Evolutionary conservation across 1,140 invertebrate species (phyloP), one percentile per base, ranked within the genome.

Genomic region (Micrasema minimum): DNA sequence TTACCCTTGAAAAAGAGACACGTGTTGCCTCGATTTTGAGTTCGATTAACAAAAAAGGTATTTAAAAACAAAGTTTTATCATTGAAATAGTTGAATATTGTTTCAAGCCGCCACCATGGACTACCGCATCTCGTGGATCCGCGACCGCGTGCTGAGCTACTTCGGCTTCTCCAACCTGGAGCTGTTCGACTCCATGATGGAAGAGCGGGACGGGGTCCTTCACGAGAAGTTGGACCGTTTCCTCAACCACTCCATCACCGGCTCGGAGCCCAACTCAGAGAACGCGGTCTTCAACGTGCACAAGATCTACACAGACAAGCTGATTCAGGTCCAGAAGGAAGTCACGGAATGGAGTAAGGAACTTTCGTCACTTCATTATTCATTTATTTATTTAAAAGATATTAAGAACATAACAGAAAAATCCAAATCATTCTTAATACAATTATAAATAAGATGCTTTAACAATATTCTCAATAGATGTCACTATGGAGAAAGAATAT

Each of bases 271-370:
- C 11, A 75, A 79, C 23, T 59, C 78, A 16, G 76, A 78, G 1
- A 80, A 78, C 51, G 77, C 77, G 69, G 71, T 85, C 23, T 79
- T 85, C 69, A 80, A 81, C 72, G 75, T 85, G 23, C 81, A 83
- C 61, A 83, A 80, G 71, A 81, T 81, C 18, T 79, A 80, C 57
- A 82, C 79, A 65, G 81, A 84, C 59, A 83, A 79, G 76, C 65
- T 84, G 31, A 77, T 85, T 9, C 79, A 85, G 31, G 79, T 82
- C 66, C 83, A 85, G 75, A 80, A 84, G 45, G 71, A 81, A 71
- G 79, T 84, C 41, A 78, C 78, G 41, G 79, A 84, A 79, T 78
- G 79, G 74, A 81, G 82, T 85, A 79, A 77, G 69, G 72, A 11
- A 41, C 7, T 31, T 31, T 31, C 26, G 7, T 31, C 26, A 31